phyloP scores from a whole-genome alignment of 2,797 vertebrate genomes.

The Lateolabrax maculatus region DNA sequence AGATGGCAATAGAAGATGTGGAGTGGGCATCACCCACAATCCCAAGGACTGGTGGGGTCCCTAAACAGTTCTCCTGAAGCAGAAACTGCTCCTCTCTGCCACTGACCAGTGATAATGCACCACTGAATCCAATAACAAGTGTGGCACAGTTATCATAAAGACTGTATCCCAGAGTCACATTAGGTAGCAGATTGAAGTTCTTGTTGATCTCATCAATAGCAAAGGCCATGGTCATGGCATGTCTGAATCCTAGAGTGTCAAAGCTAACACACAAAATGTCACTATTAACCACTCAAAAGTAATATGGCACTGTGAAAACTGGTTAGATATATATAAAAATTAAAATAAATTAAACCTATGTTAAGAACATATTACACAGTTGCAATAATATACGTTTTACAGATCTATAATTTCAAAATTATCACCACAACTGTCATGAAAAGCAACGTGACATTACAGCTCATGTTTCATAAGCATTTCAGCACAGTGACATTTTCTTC shows the following conservation, averaged over 20 bases:
- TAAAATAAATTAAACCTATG: not conserved
- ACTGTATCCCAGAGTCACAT: conserved; percentile 80
- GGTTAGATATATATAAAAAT: too few relatives aligned
- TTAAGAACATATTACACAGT: not conserved
- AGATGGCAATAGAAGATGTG: conserved; percentile 59
- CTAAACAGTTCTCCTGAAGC: conserved; percentile 44
- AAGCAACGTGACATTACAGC: not conserved
- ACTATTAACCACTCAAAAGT: not conserved
- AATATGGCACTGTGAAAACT: not conserved
- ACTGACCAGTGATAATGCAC: conserved; percentile 67
- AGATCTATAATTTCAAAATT: not conserved
- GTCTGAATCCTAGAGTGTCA: conserved; percentile 68
- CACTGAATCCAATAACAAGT: conserved; percentile 76
- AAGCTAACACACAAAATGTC: conserved; percentile 57
- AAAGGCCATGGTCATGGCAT: conserved; percentile 79
- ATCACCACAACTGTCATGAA: not conserved
- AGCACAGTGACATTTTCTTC: not conserved
- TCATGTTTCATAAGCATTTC: not conserved
- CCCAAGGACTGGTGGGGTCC: conserved; percentile 62
- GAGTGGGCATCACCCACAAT: conserved; percentile 69
- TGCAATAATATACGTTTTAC: not conserved
- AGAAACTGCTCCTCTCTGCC: conserved; percentile 53
- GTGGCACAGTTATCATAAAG: conserved; percentile 81
- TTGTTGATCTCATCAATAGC: conserved; percentile 82
- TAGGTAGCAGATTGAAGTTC: conserved; percentile 74